phyloP scores from a whole-genome alignment of 1,140 invertebrate genomes.

The Lepidurus apus region DNA sequence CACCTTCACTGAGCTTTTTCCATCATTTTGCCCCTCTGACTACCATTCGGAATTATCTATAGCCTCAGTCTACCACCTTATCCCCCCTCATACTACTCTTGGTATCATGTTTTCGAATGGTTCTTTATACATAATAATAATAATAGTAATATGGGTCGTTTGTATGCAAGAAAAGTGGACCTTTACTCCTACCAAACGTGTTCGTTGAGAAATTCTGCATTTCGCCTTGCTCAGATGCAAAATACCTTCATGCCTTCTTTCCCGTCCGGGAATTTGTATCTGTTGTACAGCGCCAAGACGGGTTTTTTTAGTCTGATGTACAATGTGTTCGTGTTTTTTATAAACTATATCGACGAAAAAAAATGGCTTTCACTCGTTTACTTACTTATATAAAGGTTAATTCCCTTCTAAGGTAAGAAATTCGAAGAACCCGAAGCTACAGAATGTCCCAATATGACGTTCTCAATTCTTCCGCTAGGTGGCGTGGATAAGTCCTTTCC shows the following conservation, averaged over 20 bases:
- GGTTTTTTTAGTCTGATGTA: constrained; percentile 15
- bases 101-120: neutral
- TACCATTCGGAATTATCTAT: neutral
- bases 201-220: neutral
- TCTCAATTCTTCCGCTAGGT: too few species aligned
- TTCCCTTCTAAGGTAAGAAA: too few species aligned
- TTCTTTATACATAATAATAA: neutral
- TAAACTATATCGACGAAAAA: neutral
- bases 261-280: constrained; percentile 12
- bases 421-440: too few species aligned
- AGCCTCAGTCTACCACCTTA: neutral
- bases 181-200: neutral
- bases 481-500: too few species aligned
- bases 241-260: constrained; percentile 1
- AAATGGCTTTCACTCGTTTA: neutral
- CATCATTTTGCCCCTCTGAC: neutral
- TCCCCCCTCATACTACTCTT: neutral
- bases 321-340: neutral
- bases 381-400: neutral
- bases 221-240: neutral
- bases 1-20: neutral
- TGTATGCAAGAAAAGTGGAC: neutral
- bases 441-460: too few species aligned
- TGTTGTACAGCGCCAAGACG: constrained; percentile 9
- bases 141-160: neutral